Evolutionary conservation across 2,888 invertebrate species (phyloP).

Genomic region (Lissocephala sabroskyi): DNA sequence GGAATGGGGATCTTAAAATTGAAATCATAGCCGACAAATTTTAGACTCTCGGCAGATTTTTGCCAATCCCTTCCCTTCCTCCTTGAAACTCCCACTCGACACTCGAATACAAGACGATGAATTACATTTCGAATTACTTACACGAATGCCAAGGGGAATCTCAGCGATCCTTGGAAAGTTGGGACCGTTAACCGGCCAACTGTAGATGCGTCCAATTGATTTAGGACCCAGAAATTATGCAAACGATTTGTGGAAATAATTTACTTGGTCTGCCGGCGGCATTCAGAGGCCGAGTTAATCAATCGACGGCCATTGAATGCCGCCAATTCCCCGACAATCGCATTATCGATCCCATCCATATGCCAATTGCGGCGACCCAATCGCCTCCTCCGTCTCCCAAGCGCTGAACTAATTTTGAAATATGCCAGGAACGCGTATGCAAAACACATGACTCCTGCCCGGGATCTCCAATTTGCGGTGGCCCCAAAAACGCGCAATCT

Average conservation of each 20-base stretch:
- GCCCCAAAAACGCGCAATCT: not conserved
- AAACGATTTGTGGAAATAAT: slow-evolving; percentile 33
- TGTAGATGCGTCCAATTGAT: not conserved
- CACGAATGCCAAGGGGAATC: not conserved
- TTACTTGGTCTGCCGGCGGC: slow-evolving; percentile 44
- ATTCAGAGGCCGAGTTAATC: slow-evolving; percentile 33
- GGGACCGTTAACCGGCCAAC: not conserved
- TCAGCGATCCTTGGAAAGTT: too few species aligned
- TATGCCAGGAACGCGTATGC: slow-evolving; percentile 45
- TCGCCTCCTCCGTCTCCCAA: not conserved
- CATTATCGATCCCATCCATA: slow-evolving; percentile 27
- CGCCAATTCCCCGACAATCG: slow-evolving; percentile 42
- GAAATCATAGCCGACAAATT: too few species aligned
- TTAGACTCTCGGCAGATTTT: too few species aligned
- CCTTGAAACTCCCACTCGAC: too few species aligned
- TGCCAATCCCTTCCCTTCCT: too few species aligned
- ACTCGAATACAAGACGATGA: not conserved
- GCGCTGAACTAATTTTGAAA: slow-evolving; percentile 53
- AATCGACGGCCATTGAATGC: slow-evolving; percentile 34
- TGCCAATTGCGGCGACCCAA: slow-evolving; percentile 16
- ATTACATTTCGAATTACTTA: not conserved
- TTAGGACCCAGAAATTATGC: slow-evolving; percentile 30
- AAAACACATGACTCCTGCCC: slow-evolving; percentile 8
- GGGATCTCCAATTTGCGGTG: not conserved
- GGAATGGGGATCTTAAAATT: too few species aligned